phyloP scores from a whole-genome alignment of 2,888 invertebrate genomes.

The Nomada lathburiana region DNA sequence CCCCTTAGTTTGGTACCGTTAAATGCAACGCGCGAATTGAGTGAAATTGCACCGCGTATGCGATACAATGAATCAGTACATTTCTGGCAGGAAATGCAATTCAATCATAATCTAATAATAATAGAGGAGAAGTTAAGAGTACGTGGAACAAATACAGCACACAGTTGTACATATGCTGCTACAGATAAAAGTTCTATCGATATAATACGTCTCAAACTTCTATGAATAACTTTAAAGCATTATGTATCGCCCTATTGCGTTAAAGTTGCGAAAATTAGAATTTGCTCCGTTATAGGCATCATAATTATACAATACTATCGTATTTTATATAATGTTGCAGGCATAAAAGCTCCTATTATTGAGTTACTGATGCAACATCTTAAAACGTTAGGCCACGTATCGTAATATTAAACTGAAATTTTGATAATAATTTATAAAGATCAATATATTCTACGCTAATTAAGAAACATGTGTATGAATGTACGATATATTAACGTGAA shows the following conservation, averaged over 20 bases:
- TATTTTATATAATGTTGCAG: not conserved
- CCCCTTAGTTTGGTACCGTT: slow-evolving; percentile 22
- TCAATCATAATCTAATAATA: slow-evolving; percentile 1
- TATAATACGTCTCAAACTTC: too few relatives aligned
- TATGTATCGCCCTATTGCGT: too few relatives aligned
- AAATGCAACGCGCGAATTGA: slow-evolving; percentile 13
- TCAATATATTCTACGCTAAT: not conserved
- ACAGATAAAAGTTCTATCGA: not conserved
- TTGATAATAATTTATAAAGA: too few relatives aligned
- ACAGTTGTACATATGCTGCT: not conserved
- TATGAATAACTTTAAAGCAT: too few relatives aligned
- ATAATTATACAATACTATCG: not conserved
- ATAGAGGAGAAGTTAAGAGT: not conserved
- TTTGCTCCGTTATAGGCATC: too few relatives aligned
- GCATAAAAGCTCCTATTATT: slow-evolving; percentile 9
- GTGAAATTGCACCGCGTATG: slow-evolving; percentile 21
- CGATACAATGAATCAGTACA: not conserved
- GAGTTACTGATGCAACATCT: slow-evolving; percentile 2
- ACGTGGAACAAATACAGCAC: not conserved
- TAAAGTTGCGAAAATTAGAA: not conserved
- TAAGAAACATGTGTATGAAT: not conserved
- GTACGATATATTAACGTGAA: not conserved
- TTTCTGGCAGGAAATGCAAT: not conserved
- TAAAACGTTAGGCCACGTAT: slow-evolving; percentile 1
- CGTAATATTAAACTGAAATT: not conserved